Conservation (phyloP, 2,888 invertebrate genomes). For the Trichogramma evanescens region DNA sequence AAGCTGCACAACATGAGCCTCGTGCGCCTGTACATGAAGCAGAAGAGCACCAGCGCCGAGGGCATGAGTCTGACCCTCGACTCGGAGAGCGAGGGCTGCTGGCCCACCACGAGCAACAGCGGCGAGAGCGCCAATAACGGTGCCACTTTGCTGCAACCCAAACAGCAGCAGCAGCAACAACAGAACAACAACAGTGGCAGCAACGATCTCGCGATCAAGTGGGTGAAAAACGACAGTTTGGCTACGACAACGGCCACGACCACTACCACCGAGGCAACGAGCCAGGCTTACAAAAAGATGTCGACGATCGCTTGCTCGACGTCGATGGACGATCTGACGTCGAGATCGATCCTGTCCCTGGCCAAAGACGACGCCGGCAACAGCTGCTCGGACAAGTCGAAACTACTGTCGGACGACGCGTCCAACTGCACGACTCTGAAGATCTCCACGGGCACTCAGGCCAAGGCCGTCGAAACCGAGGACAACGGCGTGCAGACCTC, state of each 20-base stretch:
- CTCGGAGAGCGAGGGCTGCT: slow-evolving; percentile 62
- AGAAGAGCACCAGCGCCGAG: slow-evolving; percentile 76
- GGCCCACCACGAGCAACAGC: slow-evolving; percentile 62
- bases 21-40: slow-evolving; percentile 83
- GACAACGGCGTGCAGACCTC: slow-evolving; percentile 44
- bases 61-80: slow-evolving; percentile 61
- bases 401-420: slow-evolving; percentile 7
- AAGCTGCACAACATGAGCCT: slow-evolving; percentile 71
- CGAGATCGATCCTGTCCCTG: slow-evolving; percentile 39
- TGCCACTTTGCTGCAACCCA: slow-evolving; percentile 37
- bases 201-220: slow-evolving; percentile 43
- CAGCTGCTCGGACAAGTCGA: slow-evolving; percentile 2
- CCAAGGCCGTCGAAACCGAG: slow-evolving; percentile 35
- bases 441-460: slow-evolving; percentile 36
- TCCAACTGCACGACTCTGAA: slow-evolving; percentile 19
- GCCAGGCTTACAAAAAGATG: slow-evolving; percentile 48
- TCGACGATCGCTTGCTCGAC: slow-evolving; percentile 40
- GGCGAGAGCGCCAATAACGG: slow-evolving; percentile 51
- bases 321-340: slow-evolving; percentile 48
- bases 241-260: slow-evolving; percentile 24
- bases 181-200: slow-evolving; percentile 21
- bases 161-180: slow-evolving; percentile 28
- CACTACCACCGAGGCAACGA: slow-evolving; percentile 15
- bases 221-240: slow-evolving; percentile 40
- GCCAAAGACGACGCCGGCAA: slow-evolving; percentile 4